Evolutionary conservation across 1,140 invertebrate genomes (phyloP), one percentile per base, ranked within the genome.

Genomic region (Drosophila ercepeae): DNA sequence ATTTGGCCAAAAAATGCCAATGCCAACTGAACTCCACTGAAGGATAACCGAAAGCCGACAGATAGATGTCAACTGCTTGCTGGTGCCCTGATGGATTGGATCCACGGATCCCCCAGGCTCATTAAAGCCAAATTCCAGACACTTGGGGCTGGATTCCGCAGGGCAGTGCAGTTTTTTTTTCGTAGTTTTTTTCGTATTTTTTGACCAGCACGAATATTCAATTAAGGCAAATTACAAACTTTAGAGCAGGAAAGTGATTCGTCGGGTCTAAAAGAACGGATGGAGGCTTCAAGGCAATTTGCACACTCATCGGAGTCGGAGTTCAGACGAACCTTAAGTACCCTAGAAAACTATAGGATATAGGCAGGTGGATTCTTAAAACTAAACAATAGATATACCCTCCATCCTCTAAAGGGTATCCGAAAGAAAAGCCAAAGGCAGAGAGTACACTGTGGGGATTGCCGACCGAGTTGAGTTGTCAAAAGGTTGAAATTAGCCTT

Each of bases 401-500:
- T 11, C 29, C 16, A 16, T 32, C 9, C 29, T 7, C 2, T 7
- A 13, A n/a, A 39, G 36, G 8, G 36, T 39, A 39, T 16, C 13
- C 9, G 6, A 32, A 32, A 32, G 3, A 32, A 32, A n/a, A 32
- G 29, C 29, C 29, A 32, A 9, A 32, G 29, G 29, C 29, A 32
- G 29, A n/a, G n/a, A 8, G 27, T 8, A 27, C 7, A 27, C 27
- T 27, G 13, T n/a, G 16, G 18, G 18, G 48, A 18, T 27, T 27
- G 34, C 18, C 18, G 48, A 29, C 25, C 46, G 23, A 55, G 75
- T 79, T 86, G 72, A 84, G 81, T 84, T 84, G 81, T 84, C 81
- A 84, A 79, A 86, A 86, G 81, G 81, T 84, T 79, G 76, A 81
- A 84, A 84, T 84, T 86, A 84, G 76, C 81, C 77, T 76, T 86